phyloP scores from a whole-genome alignment of 2,888 invertebrate species.

The Lochmaea capreae region DNA sequence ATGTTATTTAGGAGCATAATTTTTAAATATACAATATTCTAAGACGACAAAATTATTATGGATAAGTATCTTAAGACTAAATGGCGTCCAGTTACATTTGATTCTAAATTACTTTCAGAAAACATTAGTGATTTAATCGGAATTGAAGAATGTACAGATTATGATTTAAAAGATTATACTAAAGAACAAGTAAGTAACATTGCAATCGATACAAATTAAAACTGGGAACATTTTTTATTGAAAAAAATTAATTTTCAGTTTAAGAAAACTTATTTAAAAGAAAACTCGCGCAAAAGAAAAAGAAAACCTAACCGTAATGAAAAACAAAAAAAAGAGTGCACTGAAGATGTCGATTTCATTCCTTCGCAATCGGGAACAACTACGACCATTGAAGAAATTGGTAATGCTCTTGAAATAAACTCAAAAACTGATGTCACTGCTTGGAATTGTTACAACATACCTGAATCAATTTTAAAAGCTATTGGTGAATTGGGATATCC shows the following conservation, averaged over 20 bases:
- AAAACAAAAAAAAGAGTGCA: conserved; percentile 22
- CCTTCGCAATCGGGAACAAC: conserved; percentile 46
- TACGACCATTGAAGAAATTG: conserved; percentile 33
- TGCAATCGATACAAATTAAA: no score
- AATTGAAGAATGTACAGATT: conserved; percentile 81
- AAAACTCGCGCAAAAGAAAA: conserved; percentile 40
- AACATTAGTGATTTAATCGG: conserved; percentile 78
- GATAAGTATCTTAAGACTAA: conserved; percentile 10
- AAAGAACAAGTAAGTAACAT: conserved; percentile 40
- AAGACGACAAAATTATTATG: neutral
- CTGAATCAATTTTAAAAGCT: conserved; percentile 77
- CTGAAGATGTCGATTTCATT: conserved; percentile 25
- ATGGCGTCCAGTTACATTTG: conserved; percentile 77
- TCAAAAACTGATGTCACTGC: conserved; percentile 63
- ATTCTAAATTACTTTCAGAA: conserved; percentile 67
- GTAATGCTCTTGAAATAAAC: conserved; percentile 12
- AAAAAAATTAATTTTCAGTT: conserved; percentile 32
- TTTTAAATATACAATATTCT: neutral
- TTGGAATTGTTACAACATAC: conserved; percentile 79
- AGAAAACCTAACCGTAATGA: conserved; percentile 20
- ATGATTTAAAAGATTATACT: conserved; percentile 69
- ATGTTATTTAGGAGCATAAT: neutral
- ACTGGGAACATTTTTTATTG: neutral
- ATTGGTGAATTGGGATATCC: conserved; percentile 81
- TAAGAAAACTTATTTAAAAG: conserved; percentile 25